Evolutionary conservation across 2,888 invertebrate species (phyloP).

Genomic region (Nomada fabriciana): DNA sequence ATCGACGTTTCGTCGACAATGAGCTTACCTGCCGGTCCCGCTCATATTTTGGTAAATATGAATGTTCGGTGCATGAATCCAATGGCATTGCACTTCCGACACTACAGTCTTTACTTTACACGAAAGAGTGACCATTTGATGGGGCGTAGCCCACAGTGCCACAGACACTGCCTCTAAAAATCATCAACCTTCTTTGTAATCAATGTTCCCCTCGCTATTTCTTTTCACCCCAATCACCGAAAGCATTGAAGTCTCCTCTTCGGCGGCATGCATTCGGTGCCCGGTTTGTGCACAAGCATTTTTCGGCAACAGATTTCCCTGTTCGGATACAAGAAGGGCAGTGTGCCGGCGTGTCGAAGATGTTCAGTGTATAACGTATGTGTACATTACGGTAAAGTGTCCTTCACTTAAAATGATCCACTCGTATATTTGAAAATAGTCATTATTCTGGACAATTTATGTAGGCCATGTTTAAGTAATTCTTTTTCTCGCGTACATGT

Average conservation of each 20-base stretch:
- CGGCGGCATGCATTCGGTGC: constrained; percentile 34
- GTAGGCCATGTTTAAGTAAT: too few relatives aligned
- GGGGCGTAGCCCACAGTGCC: constrained; percentile 79
- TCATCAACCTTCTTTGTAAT: constrained; percentile 48
- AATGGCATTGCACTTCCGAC: constrained; percentile 77
- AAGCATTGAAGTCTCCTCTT: constrained; percentile 44
- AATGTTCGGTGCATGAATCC: constrained; percentile 78
- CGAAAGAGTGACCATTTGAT: constrained; percentile 81
- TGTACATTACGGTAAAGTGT: background rate
- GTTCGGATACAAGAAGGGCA: background rate
- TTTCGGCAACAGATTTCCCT: constrained; percentile 10
- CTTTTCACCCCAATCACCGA: constrained; percentile 64
- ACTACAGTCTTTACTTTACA: constrained; percentile 76
- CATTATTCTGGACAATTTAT: too few relatives aligned
- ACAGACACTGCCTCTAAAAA: constrained; percentile 81
- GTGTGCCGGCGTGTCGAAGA: constrained; percentile 16
- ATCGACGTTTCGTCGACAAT: background rate
- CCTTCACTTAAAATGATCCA: background rate
- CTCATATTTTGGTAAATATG: constrained; percentile 70
- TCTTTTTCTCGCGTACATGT: background rate
- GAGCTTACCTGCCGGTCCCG: constrained; percentile 67
- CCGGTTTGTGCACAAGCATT: constrained; percentile 45
- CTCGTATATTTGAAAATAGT: background rate
- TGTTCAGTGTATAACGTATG: constrained; percentile 7
- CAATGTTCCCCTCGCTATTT: background rate